Conservation (phyloP, 2,888 invertebrate genomes). For the Anoplius nigerrimus region DNA sequence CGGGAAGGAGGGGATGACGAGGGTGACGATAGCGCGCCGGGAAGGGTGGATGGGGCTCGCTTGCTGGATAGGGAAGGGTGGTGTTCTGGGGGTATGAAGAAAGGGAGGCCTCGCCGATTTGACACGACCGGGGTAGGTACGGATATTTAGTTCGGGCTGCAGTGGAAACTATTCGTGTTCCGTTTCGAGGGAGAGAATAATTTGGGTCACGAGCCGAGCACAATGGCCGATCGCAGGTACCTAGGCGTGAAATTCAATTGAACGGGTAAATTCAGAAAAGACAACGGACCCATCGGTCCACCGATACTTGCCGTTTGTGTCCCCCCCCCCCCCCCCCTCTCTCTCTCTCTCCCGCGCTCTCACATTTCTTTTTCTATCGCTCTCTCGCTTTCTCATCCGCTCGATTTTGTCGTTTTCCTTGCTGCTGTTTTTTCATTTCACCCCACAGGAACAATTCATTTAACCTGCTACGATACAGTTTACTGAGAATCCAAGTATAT, state of each 20-base stretch:
- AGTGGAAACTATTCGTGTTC: slow-evolving; percentile 50
- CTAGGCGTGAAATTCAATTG: slow-evolving; percentile 60
- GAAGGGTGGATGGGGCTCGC: background rate
- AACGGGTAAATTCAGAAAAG: slow-evolving; percentile 53
- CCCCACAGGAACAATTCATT: too few relatives aligned
- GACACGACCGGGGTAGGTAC: slow-evolving; percentile 34
- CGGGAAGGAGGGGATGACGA: background rate
- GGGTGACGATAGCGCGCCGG: background rate
- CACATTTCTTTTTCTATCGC: too few relatives aligned
- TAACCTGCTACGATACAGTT: too few relatives aligned
- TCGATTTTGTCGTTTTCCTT: too few relatives aligned
- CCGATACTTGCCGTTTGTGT: too few relatives aligned
- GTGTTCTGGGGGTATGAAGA: slow-evolving; percentile 11
- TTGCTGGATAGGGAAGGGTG: too few relatives aligned
- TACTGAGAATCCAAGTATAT: too few relatives aligned
- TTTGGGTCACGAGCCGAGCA: slow-evolving; percentile 51
- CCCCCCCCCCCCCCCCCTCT: too few relatives aligned
- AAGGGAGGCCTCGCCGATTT: slow-evolving; percentile 40
- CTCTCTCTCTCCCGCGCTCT: too few relatives aligned
- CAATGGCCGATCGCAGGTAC: slow-evolving; percentile 51
- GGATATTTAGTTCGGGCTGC: slow-evolving; percentile 43
- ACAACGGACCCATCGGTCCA: slow-evolving; percentile 27
- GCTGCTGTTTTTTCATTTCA: too few relatives aligned
- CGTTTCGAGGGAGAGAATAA: slow-evolving; percentile 47
- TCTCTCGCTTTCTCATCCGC: too few relatives aligned